Base-by-base conservation (phyloP, 2,797 vertebrate genomes). In the Neosalanx taihuensis region DNA sequence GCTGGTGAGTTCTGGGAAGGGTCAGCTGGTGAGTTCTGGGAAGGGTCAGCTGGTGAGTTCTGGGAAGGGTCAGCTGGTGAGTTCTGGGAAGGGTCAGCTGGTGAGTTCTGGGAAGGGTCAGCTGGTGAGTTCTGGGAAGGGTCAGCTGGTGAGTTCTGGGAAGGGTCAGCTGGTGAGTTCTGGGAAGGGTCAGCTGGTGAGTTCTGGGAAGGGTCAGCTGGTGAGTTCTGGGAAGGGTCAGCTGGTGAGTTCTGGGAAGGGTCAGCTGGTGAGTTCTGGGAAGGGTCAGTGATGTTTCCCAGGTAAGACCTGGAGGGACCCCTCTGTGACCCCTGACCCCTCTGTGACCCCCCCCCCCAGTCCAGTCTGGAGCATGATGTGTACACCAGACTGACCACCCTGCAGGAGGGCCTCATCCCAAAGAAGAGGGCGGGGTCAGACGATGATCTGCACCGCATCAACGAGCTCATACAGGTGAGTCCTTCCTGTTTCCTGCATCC, bases 371-470 rank as follows among this genome's bases (percentile, higher is more conserved):
- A 99, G 83, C 95, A 97, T 1, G 97, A 99, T 0, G 97, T 99
- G 67, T 99, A 97, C 76, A 95, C 96, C 87, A 94, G 96, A 58
- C 94, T 99, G 73, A 97, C 96, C 66, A 95, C 91, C 67, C 92
- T 99, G 37, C 98, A 99, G 83, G 97, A 99, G 79, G 96, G 96
- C 35, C 94, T 99, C 68, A 98, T 99, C 71, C 97, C 98, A 18
- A 99, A 99, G 93, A 99, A 99, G 90, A 97, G 97, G 82, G 95
- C 95, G 0, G 95, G 95, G 0, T 92, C 94, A 0, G 98, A 99
- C 6, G 97, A 99, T 0, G 98, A 99, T 77, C 91, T 99, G 35
- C 97, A 99, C 86, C 93, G 96, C 78, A 98, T 99, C 89, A 99
- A 95, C 1, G 98, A 99, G 75, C 94, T 99, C 17, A 99, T 99